These are phyloP conservation scores for Bettongia penicillata DNA, from an alignment of 2,113 vertebrate species.

Conservation along the genomic window DNA sequence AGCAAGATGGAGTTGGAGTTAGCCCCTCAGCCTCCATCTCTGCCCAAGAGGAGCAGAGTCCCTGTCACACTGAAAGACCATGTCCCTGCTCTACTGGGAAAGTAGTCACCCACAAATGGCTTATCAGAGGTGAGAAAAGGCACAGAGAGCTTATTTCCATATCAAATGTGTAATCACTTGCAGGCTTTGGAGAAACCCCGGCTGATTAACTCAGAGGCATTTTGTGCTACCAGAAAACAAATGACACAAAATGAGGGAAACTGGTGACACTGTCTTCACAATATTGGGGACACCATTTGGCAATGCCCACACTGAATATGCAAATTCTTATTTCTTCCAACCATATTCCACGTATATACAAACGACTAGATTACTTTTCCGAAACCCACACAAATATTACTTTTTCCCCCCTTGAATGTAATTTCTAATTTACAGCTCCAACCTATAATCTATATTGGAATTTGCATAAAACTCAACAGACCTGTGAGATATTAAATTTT, in stretches of 20 bases:
- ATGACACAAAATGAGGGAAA: neutral
- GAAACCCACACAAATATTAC: slow-evolving; percentile 61
- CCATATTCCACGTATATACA: slow-evolving; percentile 43
- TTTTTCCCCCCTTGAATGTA: slow-evolving; percentile 46
- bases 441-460: slow-evolving; percentile 80
- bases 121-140: neutral
- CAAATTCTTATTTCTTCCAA: slow-evolving; percentile 52
- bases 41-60: neutral
- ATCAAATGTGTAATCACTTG: neutral
- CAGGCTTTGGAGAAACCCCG: neutral
- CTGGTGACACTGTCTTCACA: slow-evolving; percentile 20
- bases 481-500: slow-evolving; percentile 84
- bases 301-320: slow-evolving; percentile 28
- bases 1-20: neutral
- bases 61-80: neutral
- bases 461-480: slow-evolving; percentile 85
- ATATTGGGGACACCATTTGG: slow-evolving; percentile 1
- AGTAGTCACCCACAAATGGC: neutral
- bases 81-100: neutral
- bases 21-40: neutral
- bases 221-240: neutral
- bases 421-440: slow-evolving; percentile 83
- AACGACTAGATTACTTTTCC: slow-evolving; percentile 63
- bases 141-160: neutral
- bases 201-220: neutral